phyloP scores from a whole-genome alignment of 2,113 vertebrate species.

The Merops nubicus region DNA sequence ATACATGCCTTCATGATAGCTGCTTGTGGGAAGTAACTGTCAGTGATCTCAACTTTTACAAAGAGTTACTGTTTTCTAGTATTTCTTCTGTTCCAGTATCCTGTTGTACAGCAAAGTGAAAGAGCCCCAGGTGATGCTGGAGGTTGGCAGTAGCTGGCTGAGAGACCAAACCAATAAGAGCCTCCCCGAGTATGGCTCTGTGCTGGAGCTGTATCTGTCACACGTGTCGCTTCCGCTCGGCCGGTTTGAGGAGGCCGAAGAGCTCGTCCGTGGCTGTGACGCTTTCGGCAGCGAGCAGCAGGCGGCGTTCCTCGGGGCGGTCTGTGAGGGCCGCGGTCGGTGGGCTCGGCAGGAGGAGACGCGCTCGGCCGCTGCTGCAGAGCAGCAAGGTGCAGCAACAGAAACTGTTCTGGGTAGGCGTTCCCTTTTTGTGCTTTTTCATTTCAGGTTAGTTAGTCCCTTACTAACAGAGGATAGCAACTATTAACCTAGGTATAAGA shows the following conservation, averaged over 20 bases:
- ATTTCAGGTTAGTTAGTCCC: neutral
- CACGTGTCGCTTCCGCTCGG: conserved; percentile 85
- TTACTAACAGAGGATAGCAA: neutral
- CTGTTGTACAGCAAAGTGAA: conserved; percentile 88
- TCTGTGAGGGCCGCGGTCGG: conserved; percentile 62
- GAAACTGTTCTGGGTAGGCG: conserved; percentile 62
- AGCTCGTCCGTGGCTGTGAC: conserved; percentile 66
- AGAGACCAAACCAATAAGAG: conserved; percentile 67
- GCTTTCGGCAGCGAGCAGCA: conserved; percentile 76
- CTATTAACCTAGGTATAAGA: fast-evolving
- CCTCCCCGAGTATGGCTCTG: conserved; percentile 60
- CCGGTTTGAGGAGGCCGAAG: conserved; percentile 75
- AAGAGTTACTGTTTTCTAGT: neutral
- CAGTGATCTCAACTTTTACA: neutral
- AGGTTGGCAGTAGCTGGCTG: conserved; percentile 82
- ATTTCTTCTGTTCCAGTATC: conserved; percentile 72
- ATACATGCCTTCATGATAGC: neutral
- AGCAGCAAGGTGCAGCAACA: neutral
- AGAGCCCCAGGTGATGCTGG: conserved; percentile 81
- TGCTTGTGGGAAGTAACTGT: neutral
- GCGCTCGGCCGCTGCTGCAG: neutral
- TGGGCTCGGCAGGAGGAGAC: neutral
- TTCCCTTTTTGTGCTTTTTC: neutral
- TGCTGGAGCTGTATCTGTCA: conserved; percentile 85
- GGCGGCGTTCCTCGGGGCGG: conserved; percentile 38